phyloP scores from a whole-genome alignment of 1,140 invertebrate genomes.

The Cotesia vestalis region DNA sequence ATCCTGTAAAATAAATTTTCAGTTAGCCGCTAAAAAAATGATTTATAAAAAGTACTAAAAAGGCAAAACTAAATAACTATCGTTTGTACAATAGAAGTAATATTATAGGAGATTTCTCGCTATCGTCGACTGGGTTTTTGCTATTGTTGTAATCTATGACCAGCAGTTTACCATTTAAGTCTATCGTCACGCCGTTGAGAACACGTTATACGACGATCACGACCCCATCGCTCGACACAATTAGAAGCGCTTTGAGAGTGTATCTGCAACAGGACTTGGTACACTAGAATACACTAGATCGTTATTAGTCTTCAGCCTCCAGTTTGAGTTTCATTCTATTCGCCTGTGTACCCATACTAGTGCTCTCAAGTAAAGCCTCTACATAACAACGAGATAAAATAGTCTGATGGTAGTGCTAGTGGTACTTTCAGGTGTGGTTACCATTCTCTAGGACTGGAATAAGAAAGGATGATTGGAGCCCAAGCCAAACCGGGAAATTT shows the following conservation, averaged over 20 bases:
- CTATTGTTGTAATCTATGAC: slow-evolving; percentile 32
- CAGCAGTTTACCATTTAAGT: slow-evolving; percentile 29
- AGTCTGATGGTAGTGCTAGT: neutral
- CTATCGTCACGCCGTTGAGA: slow-evolving; percentile 29
- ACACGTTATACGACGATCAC: slow-evolving; percentile 31
- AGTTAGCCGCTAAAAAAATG: no score
- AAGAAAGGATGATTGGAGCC: neutral
- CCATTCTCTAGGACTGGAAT: neutral
- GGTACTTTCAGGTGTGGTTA: no score
- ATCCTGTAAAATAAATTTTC: no score
- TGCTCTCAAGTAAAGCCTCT: slow-evolving; percentile 8
- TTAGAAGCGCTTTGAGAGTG: slow-evolving; percentile 20
- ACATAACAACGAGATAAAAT: neutral
- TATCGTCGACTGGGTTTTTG: slow-evolving; percentile 15
- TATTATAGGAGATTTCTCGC: slow-evolving; percentile 16
- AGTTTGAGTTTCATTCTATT: slow-evolving; percentile 17
- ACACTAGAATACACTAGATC: slow-evolving; percentile 17
- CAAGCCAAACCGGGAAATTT: no score
- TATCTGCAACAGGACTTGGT: no score
- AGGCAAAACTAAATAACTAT: no score
- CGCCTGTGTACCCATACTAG: neutral
- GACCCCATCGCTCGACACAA: slow-evolving; percentile 32
- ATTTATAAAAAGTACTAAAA: no score
- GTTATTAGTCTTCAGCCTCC: slow-evolving; percentile 27
- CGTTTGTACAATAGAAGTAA: no score